Evolutionary conservation across 2,113 vertebrate genomes (phyloP).

Genomic region (Casuarius casuarius): DNA sequence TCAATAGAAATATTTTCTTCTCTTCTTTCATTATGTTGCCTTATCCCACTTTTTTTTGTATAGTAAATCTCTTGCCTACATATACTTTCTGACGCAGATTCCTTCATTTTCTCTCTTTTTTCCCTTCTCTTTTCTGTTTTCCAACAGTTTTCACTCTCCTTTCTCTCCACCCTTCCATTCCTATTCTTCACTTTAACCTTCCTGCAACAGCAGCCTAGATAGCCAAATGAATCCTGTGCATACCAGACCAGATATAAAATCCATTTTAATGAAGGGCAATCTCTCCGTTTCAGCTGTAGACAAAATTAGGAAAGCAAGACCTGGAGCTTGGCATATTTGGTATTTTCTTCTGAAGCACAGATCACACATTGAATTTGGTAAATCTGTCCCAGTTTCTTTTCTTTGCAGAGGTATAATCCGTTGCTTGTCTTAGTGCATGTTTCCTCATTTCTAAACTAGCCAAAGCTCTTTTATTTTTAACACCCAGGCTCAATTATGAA

Average conservation of each 20-base stretch:
- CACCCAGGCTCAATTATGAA: neutral
- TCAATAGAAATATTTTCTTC: neutral
- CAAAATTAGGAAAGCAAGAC: neutral
- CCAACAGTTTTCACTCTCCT: neutral
- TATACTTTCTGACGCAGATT: neutral
- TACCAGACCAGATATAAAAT: neutral
- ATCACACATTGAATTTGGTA: neutral
- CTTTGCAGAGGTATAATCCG: neutral
- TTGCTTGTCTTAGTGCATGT: neutral
- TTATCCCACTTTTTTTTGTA: neutral
- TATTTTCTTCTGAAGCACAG: neutral
- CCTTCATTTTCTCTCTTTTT: fast-evolving
- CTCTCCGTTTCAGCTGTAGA: neutral
- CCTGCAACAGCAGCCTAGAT: neutral
- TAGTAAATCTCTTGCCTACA: neutral
- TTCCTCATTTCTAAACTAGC: neutral
- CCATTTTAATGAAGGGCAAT: neutral
- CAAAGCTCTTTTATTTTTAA: neutral
- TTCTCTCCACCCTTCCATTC: neutral
- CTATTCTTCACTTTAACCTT: neutral
- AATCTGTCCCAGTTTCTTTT: neutral
- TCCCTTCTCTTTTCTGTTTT: neutral
- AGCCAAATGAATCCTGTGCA: neutral
- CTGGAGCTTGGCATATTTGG: neutral
- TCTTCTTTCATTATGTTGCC: neutral